phyloP scores from a whole-genome alignment of 2,797 vertebrate genomes.

The Tapirus indicus region DNA sequence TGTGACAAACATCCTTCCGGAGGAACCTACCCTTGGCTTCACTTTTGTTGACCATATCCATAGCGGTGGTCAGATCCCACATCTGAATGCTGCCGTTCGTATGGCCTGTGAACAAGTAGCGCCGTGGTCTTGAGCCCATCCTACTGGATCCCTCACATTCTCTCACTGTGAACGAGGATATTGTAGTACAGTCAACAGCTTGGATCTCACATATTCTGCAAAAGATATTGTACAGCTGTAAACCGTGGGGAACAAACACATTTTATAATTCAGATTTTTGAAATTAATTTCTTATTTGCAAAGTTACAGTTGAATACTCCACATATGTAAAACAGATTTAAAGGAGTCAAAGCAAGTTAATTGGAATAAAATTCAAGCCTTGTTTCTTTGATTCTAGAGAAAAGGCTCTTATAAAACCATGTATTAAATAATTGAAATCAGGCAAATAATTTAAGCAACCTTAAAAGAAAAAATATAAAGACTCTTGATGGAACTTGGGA shows the following conservation, averaged over 20 bases:
- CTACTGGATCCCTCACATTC: constrained; percentile 98
- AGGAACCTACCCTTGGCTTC: constrained; percentile 91
- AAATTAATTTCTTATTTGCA: neutral
- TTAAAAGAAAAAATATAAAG: constrained; percentile 10
- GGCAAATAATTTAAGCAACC: neutral
- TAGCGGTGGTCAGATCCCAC: constrained; percentile 99
- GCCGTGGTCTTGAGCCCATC: constrained; percentile 97
- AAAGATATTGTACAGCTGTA: neutral
- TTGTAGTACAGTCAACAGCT: constrained; percentile 97
- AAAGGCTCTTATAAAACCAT: neutral
- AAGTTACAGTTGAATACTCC: neutral
- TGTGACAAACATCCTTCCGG: rapidly evolving
- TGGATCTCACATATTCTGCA: constrained; percentile 98
- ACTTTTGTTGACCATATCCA: constrained; percentile 96
- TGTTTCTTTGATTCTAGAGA: neutral
- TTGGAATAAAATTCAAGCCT: neutral
- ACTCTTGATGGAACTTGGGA: neutral
- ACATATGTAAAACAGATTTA: too few relatives aligned
- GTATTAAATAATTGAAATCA: neutral
- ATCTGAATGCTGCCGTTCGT: constrained; percentile 99
- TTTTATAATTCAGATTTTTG: neutral
- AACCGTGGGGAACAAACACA: neutral
- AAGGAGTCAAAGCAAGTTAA: neutral
- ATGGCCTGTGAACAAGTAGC: constrained; percentile 98
- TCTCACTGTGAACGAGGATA: constrained; percentile 96